Percentiles rank a stretch among this genome's conserved stretches.
These are phyloP conservation scores for Leiothrix lutea DNA, from an alignment of 2,113 vertebrate species.

Conservation along the genomic window DNA sequence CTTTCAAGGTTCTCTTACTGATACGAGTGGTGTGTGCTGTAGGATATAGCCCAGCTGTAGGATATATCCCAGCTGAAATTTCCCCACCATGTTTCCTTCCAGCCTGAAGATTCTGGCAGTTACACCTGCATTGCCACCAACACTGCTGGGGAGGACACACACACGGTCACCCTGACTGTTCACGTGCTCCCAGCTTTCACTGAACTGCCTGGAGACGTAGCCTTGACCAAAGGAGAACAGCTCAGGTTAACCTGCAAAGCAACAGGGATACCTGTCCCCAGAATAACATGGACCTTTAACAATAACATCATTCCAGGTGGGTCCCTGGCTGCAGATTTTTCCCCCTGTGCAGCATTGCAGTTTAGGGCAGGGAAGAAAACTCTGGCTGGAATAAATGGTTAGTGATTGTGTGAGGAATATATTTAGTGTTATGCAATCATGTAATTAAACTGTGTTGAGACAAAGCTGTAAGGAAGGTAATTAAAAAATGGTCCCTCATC, in stretches of 20 bases:
- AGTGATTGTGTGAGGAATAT: background rate
- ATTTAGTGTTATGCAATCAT: background rate
- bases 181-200: conserved; percentile 86
- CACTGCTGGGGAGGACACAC: conserved; percentile 82
- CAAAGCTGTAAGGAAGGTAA: background rate
- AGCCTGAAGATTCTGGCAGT: conserved; percentile 87
- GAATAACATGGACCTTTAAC: conserved; percentile 91
- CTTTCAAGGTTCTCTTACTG: background rate
- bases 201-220: conserved; percentile 84
- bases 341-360: background rate
- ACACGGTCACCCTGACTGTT: conserved; percentile 75
- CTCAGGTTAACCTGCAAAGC: conserved; percentile 85
- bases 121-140: conserved; percentile 90
- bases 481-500: background rate
- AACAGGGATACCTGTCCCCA: conserved; percentile 84
- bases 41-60: background rate
- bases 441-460: background rate
- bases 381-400: background rate
- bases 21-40: rapidly evolving
- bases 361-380: background rate
- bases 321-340: background rate
- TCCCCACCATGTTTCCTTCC: background rate
- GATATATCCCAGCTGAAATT: no score
- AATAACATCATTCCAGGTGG: conserved; percentile 91
- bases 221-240: conserved; percentile 89